These are phyloP conservation scores for Irena cyanogastra DNA, from an alignment of 2,113 vertebrate species.

Conservation along the genomic window DNA sequence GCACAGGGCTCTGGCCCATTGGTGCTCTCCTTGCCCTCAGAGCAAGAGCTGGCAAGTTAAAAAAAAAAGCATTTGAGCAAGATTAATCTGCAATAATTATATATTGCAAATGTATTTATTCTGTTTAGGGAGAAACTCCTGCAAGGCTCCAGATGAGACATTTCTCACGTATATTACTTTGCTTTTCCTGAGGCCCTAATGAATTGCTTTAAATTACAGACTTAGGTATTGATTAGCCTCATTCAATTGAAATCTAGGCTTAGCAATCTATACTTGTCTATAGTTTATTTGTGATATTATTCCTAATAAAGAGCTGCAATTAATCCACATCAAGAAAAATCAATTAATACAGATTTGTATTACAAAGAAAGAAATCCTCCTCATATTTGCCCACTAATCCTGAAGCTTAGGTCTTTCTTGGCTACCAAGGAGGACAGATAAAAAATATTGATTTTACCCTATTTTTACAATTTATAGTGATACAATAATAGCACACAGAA, in stretches of 20 bases:
- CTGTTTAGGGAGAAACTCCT: slow-evolving; percentile 8
- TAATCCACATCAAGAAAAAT: slow-evolving; percentile 70
- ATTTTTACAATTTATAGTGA: slow-evolving; percentile 51
- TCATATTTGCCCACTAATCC: slow-evolving; percentile 56
- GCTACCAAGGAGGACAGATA: slow-evolving; percentile 33
- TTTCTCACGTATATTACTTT: slow-evolving; percentile 57
- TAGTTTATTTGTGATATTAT: slow-evolving; percentile 63
- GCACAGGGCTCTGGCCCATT: neutral
- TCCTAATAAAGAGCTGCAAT: slow-evolving; percentile 65
- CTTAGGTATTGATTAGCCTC: slow-evolving; percentile 67
- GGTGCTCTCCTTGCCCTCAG: neutral
- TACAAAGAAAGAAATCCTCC: slow-evolving; percentile 69
- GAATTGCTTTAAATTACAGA: slow-evolving; percentile 40
- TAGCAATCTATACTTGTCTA: slow-evolving; percentile 56
- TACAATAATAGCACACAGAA: slow-evolving; percentile 12
- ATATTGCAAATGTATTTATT: slow-evolving; percentile 20
- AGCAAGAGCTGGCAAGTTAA: neutral
- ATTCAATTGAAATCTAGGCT: slow-evolving; percentile 58
- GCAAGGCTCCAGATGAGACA: slow-evolving; percentile 46
- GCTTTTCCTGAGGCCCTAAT: slow-evolving; percentile 56
- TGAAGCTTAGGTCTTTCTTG: slow-evolving; percentile 45
- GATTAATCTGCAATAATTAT: slow-evolving; percentile 11
- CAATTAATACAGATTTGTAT: slow-evolving; percentile 72
- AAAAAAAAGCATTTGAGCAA: neutral
- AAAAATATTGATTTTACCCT: slow-evolving; percentile 65